Percentiles rank a stretch among this genome's conserved stretches.
Evolutionary conservation across 2,113 vertebrate species (phyloP).

Genomic region (Siphamia tubifer): DNA sequence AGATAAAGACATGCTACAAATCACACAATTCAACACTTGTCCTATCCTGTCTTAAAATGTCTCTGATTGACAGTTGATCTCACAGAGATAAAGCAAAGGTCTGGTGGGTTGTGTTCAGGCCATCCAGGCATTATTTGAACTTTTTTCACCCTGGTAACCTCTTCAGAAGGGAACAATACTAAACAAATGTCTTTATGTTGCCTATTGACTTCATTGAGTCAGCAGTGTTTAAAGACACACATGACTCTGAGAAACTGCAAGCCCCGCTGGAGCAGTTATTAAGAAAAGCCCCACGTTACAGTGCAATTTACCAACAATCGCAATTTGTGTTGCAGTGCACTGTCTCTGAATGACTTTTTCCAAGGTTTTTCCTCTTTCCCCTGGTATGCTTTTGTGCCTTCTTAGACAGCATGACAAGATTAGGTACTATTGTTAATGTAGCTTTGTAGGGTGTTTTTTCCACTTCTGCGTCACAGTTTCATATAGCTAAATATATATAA

Average conservation of each 20-base stretch:
- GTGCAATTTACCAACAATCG: neutral
- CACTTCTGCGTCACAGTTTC: too few relatives aligned
- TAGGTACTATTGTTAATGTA: too few relatives aligned
- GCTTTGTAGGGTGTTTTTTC: too few relatives aligned
- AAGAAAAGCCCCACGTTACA: neutral
- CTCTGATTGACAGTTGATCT: conserved; percentile 34
- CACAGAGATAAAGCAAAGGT: conserved; percentile 21
- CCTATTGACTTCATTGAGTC: conserved; percentile 38
- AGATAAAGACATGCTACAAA: conserved; percentile 61
- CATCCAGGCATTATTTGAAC: conserved; percentile 38
- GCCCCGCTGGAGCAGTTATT: neutral
- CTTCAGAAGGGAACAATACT: conserved; percentile 28
- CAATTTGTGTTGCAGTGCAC: neutral
- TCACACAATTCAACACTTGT: conserved; percentile 33
- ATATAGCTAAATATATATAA: too few relatives aligned
- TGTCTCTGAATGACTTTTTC: neutral
- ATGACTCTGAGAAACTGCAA: neutral
- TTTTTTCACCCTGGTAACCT: neutral
- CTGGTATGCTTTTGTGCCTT: neutral
- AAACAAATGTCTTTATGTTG: conserved; percentile 36
- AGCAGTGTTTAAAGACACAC: conserved; percentile 14
- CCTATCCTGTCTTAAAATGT: conserved; percentile 35
- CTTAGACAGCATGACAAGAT: neutral
- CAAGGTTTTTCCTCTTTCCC: neutral
- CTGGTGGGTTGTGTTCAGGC: conserved; percentile 12